A percentile compares a stretch with the other conserved stretches of the same genome.
Evolutionary conservation across 2,113 vertebrate genomes (phyloP).

Genomic region (Passer domesticus): DNA sequence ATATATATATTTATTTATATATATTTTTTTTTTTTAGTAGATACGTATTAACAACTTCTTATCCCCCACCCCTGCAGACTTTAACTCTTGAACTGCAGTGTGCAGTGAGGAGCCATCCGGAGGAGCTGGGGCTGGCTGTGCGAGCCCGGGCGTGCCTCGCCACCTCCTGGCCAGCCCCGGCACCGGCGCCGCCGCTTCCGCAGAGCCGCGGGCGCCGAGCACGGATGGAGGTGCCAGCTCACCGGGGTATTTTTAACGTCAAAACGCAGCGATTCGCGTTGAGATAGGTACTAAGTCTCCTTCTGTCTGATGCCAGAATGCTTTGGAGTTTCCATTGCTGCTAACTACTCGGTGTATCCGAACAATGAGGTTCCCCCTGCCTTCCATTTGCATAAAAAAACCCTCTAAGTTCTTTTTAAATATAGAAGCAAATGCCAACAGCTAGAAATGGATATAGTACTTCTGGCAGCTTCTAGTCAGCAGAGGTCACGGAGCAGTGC

Average conservation of each 20-base stretch:
- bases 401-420: background rate
- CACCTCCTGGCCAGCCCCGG: conserved; percentile 68
- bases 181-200: background rate
- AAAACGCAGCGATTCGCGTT: background rate
- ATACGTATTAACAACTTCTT: too few species aligned
- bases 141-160: conserved; percentile 61
- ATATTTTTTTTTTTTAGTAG: background rate
- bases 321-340: background rate
- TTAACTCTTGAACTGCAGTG: background rate
- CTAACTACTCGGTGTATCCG: background rate
- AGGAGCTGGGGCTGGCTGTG: too few species aligned
- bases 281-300: background rate
- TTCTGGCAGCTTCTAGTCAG: background rate
- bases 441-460: background rate
- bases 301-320: background rate
- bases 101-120: accelerated
- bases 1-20: too few species aligned
- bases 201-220: accelerated
- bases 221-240: accelerated
- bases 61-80: background rate
- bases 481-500: background rate
- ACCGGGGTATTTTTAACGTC: accelerated
- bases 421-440: background rate
- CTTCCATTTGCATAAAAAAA: background rate
- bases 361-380: background rate